These are phyloP conservation scores for Parascotia fuliginaria DNA, from an alignment of 2,888 invertebrate genomes.

Conservation along the genomic window DNA sequence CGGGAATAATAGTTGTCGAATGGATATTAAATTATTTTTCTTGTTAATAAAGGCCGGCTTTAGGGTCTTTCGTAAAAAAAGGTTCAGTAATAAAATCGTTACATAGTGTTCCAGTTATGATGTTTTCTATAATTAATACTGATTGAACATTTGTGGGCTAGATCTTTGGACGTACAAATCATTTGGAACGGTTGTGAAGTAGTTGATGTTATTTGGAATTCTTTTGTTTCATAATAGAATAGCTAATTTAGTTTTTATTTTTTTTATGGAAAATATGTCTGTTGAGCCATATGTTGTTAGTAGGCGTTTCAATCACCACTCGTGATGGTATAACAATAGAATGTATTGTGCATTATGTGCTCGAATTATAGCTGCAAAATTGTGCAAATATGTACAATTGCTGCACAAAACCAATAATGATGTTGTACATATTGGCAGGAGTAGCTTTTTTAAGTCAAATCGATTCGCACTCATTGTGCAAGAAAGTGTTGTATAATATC, in stretches of 20 bases:
- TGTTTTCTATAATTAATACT: constrained; percentile 29
- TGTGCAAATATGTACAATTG: too few species aligned
- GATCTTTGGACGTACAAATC: constrained; percentile 22
- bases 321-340: neutral
- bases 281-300: neutral
- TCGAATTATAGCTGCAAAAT: too few species aligned
- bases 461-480: too few species aligned
- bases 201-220: constrained; percentile 3
- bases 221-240: neutral
- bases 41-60: constrained; percentile 34
- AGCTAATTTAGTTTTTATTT: neutral
- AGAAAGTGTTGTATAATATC: too few species aligned
- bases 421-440: too few species aligned
- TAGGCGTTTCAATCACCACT: neutral
- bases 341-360: too few species aligned
- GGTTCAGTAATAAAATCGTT: constrained; percentile 37
- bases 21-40: constrained; percentile 40
- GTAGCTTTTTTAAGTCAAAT: too few species aligned
- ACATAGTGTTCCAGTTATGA: constrained; percentile 31
- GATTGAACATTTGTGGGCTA: constrained; percentile 40
- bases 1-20: constrained; percentile 34
- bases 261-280: neutral
- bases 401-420: too few species aligned
- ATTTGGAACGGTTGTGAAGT: constrained; percentile 22
- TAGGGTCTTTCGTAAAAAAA: constrained; percentile 33